Base-by-base conservation (phyloP, 1,140 invertebrate genomes). In the Bombus soroeensis region DNA sequence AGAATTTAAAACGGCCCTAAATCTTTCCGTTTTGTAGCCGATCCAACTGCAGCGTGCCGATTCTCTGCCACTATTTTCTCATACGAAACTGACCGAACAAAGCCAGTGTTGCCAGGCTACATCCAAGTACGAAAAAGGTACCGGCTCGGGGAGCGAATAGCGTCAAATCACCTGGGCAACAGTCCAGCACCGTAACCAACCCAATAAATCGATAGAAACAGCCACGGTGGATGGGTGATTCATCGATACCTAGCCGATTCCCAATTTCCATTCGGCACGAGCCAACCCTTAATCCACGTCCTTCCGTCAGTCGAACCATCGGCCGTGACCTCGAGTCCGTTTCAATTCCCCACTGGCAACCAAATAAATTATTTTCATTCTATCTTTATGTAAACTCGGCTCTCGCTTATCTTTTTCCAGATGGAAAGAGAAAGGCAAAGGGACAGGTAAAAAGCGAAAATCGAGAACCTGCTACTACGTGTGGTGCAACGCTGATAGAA, bases 361-460 rank as follows among this genome's bases (percentile, higher is more conserved):
- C 85, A 91, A 92, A 92, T 93, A 91, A 93, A 94, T 94, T 94
- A 94, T 94, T 92, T 93, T 87, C 81, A 91, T 89, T 89, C 91
- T 88, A 84, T 90, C 91, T 93, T 93, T 90, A 89, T 75, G 62
- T 72, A 64, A 47, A 76, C 39, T 47, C 66, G 12, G 59, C 37
- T 8, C 47, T 53, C 47, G 47, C 47, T 53, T 53, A 53, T 47
- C 74, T 28, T 62, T 25, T 71, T 37, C 22, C 66, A 25, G 25
- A 4, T 18, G 18, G 28, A 25, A 47, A 25, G 15, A 22, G 22
- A n/a, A 70, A 47, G n/a, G n/a, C n/a, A n/a, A 47, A 53, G 10
- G 34, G n/a, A 0, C 37, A 9, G 73, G 32, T 22, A 43, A 70
- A 73, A 3, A 68, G 15, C 13, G 28, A 28, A 32, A 75, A 64